These are phyloP conservation scores for Centropus bengalensis DNA, from an alignment of 2,113 vertebrate species.

Conservation along the genomic window DNA sequence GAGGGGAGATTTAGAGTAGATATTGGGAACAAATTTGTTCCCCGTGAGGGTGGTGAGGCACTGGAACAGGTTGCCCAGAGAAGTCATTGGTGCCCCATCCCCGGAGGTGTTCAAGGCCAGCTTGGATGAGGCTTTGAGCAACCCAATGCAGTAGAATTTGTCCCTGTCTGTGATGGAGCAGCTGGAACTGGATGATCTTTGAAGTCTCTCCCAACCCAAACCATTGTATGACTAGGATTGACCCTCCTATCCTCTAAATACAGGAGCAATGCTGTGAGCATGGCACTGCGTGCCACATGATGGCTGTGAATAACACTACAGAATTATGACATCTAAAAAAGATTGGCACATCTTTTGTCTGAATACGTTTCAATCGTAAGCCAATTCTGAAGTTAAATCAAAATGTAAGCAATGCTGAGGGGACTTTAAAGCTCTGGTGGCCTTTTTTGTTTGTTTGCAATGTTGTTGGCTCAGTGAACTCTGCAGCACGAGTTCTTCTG, in stretches of 20 bases:
- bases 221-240: background rate
- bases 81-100: too few species aligned
- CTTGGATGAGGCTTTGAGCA: too few species aligned
- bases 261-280: background rate
- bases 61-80: too few species aligned
- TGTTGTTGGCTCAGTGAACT: background rate
- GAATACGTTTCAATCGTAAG: background rate
- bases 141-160: too few species aligned
- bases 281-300: rapidly evolving
- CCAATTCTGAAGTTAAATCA: background rate
- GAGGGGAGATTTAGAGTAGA: too few species aligned
- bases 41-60: too few species aligned
- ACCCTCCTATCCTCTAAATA: background rate
- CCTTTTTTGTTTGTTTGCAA: background rate
- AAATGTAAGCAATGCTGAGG: background rate
- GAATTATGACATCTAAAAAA: background rate
- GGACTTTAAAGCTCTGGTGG: background rate
- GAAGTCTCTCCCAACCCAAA: too few species aligned
- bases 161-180: too few species aligned
- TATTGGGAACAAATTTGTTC: too few species aligned
- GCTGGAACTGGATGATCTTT: too few species aligned
- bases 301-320: background rate
- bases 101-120: too few species aligned
- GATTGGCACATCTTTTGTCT: background rate
- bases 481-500: background rate